phyloP scores from a whole-genome alignment of 1,140 invertebrate genomes.

The Parasteatoda tepidariorum region DNA sequence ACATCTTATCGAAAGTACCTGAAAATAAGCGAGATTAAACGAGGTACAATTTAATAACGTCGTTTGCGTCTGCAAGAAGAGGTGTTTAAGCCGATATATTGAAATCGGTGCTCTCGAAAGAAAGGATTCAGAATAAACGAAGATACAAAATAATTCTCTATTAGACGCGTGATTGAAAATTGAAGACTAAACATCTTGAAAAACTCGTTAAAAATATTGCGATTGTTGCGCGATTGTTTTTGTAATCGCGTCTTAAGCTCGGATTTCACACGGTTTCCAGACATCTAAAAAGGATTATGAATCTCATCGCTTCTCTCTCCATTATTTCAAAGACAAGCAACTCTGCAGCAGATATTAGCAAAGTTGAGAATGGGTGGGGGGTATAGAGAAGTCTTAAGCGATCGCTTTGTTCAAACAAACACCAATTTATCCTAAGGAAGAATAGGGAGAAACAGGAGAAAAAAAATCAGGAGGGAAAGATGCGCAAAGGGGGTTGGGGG shows the following conservation, averaged over 20 bases:
- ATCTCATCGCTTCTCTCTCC: slow-evolving; percentile 20
- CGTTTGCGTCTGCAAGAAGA: no score
- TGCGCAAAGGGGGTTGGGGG: not conserved
- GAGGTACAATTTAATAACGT: no score
- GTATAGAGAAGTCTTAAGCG: slow-evolving; percentile 44
- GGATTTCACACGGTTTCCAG: slow-evolving; percentile 16
- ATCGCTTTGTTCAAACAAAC: slow-evolving; percentile 43
- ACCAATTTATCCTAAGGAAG: slow-evolving; percentile 36
- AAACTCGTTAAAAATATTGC: slow-evolving; percentile 51
- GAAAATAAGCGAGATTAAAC: no score
- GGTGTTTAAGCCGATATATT: no score
- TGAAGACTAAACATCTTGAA: slow-evolving; percentile 11
- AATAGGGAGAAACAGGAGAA: not conserved
- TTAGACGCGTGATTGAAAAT: slow-evolving; percentile 59
- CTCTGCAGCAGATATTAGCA: not conserved
- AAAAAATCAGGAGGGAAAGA: no score
- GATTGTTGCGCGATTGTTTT: not conserved
- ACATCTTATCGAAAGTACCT: no score
- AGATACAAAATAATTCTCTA: no score
- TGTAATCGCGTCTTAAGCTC: slow-evolving; percentile 6
- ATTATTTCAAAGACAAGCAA: not conserved
- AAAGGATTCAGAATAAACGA: no score
- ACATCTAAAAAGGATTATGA: slow-evolving; percentile 42
- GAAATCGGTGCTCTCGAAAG: no score
- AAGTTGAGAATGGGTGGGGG: no score